A percentile compares a stretch with the other conserved stretches of the same genome.
Conservation (phyloP, 2,888 invertebrate genomes). For the Chrysina gloriosa region DNA sequence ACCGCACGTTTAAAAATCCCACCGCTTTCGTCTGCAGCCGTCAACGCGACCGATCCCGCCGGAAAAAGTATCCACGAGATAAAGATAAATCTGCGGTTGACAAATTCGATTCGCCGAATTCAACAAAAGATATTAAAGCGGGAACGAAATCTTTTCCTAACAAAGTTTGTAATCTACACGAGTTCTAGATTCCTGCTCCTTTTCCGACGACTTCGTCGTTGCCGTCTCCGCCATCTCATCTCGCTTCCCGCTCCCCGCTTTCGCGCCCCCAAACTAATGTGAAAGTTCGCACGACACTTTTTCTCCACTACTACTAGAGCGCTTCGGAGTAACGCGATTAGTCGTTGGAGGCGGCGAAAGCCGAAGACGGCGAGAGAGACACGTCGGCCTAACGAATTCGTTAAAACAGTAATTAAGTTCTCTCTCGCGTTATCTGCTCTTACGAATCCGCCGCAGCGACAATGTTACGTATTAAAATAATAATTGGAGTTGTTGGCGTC, state of each 20-base stretch:
- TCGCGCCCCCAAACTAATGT: slow-evolving; percentile 2
- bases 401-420: slow-evolving; percentile 38
- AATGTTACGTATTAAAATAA: slow-evolving; percentile 38
- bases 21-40: too few species aligned
- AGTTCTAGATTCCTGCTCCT: slow-evolving; percentile 11
- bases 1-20: too few species aligned
- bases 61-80: slow-evolving; percentile 30
- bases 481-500: slow-evolving; percentile 33
- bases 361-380: slow-evolving; percentile 6
- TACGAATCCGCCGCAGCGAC: slow-evolving; percentile 35
- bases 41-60: too few species aligned
- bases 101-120: slow-evolving; percentile 35
- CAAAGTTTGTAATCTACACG: slow-evolving; percentile 39
- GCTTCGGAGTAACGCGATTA: slow-evolving; percentile 21
- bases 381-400: slow-evolving; percentile 35
- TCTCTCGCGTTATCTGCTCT: slow-evolving; percentile 33
- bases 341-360: not conserved
- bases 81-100: slow-evolving; percentile 37
- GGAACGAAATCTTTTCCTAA: slow-evolving; percentile 33
- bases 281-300: slow-evolving; percentile 28
- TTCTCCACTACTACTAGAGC: slow-evolving; percentile 4
- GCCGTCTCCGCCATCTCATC: not conserved
- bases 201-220: not conserved
- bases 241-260: not conserved
- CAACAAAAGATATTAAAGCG: slow-evolving; percentile 37